A percentile compares a stretch with the other conserved stretches of the same genome.
phyloP scores from a whole-genome alignment of 2,888 invertebrate species.

The Brachycybe producta region DNA sequence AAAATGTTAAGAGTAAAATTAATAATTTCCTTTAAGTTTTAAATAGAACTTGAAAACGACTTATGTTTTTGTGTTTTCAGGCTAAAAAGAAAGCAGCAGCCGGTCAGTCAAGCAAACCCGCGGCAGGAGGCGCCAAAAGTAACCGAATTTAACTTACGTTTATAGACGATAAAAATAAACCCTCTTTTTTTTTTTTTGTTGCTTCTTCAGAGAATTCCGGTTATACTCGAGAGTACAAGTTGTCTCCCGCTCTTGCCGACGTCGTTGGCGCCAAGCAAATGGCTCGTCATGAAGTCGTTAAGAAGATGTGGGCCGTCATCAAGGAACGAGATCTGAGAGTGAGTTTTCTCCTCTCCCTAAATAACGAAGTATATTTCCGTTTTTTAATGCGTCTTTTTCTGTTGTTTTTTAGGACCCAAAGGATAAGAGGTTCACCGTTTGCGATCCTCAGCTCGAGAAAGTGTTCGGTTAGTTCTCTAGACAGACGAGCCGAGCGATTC shows the following conservation, averaged over 20 bases:
- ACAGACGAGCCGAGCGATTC: background rate
- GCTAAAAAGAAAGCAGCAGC: no score
- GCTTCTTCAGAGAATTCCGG: conserved; percentile 10
- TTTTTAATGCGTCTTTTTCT: background rate
- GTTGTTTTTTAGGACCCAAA: conserved; percentile 58
- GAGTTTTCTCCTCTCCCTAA: conserved; percentile 25
- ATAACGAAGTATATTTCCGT: background rate
- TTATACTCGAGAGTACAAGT: conserved; percentile 68
- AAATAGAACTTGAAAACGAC: no score
- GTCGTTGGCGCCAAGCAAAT: conserved; percentile 70
- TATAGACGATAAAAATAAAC: no score
- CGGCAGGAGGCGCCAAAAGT: no score
- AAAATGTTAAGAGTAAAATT: no score
- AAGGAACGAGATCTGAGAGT: conserved; percentile 71
- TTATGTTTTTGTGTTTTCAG: no score
- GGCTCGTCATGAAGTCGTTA: conserved; percentile 81
- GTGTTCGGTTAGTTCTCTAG: conserved; percentile 54
- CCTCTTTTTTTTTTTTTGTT: no score
- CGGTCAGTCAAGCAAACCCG: no score
- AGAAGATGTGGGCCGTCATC: conserved; percentile 77
- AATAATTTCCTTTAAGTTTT: no score
- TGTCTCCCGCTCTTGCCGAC: conserved; percentile 71
- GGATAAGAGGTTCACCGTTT: conserved; percentile 88
- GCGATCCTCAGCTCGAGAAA: conserved; percentile 76
- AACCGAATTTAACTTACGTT: no score